Base-by-base conservation (phyloP, 2,797 vertebrate genomes). In the Bradypus variegatus region DNA sequence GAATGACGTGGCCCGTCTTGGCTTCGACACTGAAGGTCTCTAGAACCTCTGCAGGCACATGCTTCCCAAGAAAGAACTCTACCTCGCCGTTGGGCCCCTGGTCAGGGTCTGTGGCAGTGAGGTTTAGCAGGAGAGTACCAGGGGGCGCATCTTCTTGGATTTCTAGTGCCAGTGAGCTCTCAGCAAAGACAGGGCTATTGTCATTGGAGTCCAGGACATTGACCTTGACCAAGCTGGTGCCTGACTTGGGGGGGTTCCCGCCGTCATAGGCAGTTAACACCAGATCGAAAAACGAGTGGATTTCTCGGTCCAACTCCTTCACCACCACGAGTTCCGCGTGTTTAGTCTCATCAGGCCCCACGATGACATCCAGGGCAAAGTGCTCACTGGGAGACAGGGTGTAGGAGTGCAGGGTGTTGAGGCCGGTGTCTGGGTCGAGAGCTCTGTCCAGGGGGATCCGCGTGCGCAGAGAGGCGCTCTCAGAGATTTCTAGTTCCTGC, bases 401-500 rank as follows among this genome's bases (percentile, higher is more conserved):
- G 33, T 99, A 99, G 55, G 97, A 98, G 95, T 98, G 98, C 86
- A 97, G 97, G 6, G 98, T 96, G 0, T 99, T 99, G 23, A 96
- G 96, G 18, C 99, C 98, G 0, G 97, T 96, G 0, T 99, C 99
- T 0, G 98, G 98, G 86, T 99, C 99, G 86, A 97, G 95, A 0
- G 99, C 99, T 90, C 97, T 97, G 88, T 99, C 98, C 97, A 99
- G 95, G 0, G 98, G 99, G 62, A 99, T 98, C 60, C 98, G 97
- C 5, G 98, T 99, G n/a, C 82, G 95, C n/a, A 99, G 95, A 13
- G 98, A 97, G 0, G 98, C 98, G 0, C 98, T 98, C 97, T 99
- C 99, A 0, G 98, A 99, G 94, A 99, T 98, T 97, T 99, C 99
- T 92, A 99, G 97, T 93, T 99, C 98, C 96, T 99, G 98, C 69